A percentile compares a stretch with the other conserved stretches of the same genome.
Evolutionary conservation across 2,113 vertebrate species (phyloP).

Genomic region (Gila orcuttii): DNA sequence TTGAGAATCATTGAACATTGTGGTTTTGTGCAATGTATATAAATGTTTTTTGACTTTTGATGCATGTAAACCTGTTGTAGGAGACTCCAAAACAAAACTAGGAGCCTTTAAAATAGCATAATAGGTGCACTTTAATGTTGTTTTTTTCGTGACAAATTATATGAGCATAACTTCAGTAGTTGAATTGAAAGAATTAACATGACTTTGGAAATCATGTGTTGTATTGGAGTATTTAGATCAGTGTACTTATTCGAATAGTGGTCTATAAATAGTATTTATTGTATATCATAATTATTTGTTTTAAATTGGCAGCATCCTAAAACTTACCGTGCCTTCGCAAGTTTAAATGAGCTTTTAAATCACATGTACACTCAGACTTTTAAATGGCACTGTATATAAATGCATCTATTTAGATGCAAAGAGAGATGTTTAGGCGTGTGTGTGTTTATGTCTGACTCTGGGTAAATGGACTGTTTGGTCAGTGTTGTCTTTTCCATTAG

Average conservation of each 20-base stretch:
- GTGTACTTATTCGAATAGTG: not conserved
- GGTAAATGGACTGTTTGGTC: not conserved
- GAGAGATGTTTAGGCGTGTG: not conserved
- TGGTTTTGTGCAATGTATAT: too few species aligned
- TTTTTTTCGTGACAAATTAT: too few species aligned
- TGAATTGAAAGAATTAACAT: too few species aligned
- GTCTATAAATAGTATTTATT: not conserved
- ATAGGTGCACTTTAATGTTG: too few species aligned
- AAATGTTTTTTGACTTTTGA: too few species aligned
- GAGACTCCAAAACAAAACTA: too few species aligned
- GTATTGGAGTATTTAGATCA: too few species aligned
- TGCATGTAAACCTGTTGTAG: too few species aligned
- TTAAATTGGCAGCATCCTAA: not conserved
- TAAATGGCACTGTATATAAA: not conserved
- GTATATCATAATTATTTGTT: not conserved
- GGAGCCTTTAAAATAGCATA: too few species aligned
- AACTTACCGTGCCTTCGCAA: not conserved
- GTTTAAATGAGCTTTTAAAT: not conserved
- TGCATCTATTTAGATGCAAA: slow-evolving; percentile 14
- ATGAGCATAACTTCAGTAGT: too few species aligned
- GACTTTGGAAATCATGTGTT: too few species aligned
- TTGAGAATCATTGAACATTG: too few species aligned
- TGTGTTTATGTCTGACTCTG: slow-evolving; percentile 18
- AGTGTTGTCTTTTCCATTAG: slow-evolving; percentile 22
- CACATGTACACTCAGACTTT: slow-evolving; percentile 8